These are phyloP conservation scores for Caerostris darwini DNA, from an alignment of 1,140 invertebrate species.

Conservation along the genomic window DNA sequence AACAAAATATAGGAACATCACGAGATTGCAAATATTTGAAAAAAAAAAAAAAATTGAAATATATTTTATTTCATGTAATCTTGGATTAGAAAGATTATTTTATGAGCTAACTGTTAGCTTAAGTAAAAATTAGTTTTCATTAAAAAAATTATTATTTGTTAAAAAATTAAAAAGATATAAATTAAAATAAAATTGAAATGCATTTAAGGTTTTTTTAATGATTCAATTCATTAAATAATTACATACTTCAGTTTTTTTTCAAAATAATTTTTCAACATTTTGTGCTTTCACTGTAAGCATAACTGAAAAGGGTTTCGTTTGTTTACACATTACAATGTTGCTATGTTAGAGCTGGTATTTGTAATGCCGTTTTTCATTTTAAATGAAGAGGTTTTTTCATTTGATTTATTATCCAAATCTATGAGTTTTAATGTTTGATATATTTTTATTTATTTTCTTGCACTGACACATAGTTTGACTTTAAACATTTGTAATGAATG, in stretches of 20 bases:
- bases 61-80: too few relatives aligned
- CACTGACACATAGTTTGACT: neutral
- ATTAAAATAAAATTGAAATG: neutral
- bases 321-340: slow-evolving; percentile 12
- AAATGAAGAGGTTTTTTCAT: too few relatives aligned
- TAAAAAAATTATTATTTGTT: neutral
- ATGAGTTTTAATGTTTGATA: neutral
- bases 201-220: neutral
- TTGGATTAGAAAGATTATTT: too few relatives aligned
- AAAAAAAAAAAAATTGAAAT: neutral
- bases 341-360: neutral
- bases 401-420: neutral
- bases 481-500: slow-evolving; percentile 45
- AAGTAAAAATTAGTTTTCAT: too few relatives aligned
- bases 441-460: neutral
- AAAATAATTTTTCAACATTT: neutral
- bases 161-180: neutral
- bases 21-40: neutral
- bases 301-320: neutral
- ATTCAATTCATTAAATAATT: too few relatives aligned
- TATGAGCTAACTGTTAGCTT: too few relatives aligned
- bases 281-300: neutral
- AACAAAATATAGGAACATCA: neutral
- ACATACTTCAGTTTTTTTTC: neutral
- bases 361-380: neutral